A percentile compares a stretch with the other conserved stretches of the same genome.
Conservation (phyloP, 2,797 vertebrate species). For the Chloroceryle inda region DNA sequence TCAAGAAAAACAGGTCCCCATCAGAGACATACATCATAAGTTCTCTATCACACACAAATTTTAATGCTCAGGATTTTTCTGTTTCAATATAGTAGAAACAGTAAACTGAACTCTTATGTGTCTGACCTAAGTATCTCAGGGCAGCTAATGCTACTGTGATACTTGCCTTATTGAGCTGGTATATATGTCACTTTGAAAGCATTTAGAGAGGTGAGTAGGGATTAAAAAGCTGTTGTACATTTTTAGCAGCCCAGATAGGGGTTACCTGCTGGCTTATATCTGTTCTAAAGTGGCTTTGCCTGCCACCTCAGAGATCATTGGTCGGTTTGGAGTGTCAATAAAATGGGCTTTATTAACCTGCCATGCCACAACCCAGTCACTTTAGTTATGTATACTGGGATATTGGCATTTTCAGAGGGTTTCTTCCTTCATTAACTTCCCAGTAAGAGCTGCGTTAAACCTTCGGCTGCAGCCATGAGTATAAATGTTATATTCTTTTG, state of each 20-base stretch:
- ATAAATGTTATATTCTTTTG: neutral
- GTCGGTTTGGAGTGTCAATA: neutral
- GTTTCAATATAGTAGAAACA: neutral
- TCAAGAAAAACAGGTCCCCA: neutral
- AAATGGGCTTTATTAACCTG: neutral
- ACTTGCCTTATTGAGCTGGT: neutral
- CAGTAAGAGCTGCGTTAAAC: neutral
- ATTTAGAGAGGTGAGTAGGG: neutral
- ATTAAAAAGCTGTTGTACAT: neutral
- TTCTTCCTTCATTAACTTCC: neutral
- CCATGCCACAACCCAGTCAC: neutral
- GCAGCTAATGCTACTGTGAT: neutral
- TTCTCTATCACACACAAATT: neutral
- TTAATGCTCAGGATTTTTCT: neutral
- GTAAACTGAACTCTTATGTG: neutral
- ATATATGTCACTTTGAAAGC: neutral
- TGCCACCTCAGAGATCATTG: neutral
- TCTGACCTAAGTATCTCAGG: neutral
- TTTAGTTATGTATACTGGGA: neutral
- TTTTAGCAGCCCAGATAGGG: neutral
- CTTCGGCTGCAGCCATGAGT: neutral
- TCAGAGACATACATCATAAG: neutral
- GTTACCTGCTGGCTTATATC: neutral
- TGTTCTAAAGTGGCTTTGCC: neutral
- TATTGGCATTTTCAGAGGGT: neutral